Evolutionary conservation across 1,140 invertebrate genomes (phyloP), one percentile per base, ranked within the genome.

Genomic region (Neodiprion pinetum): DNA sequence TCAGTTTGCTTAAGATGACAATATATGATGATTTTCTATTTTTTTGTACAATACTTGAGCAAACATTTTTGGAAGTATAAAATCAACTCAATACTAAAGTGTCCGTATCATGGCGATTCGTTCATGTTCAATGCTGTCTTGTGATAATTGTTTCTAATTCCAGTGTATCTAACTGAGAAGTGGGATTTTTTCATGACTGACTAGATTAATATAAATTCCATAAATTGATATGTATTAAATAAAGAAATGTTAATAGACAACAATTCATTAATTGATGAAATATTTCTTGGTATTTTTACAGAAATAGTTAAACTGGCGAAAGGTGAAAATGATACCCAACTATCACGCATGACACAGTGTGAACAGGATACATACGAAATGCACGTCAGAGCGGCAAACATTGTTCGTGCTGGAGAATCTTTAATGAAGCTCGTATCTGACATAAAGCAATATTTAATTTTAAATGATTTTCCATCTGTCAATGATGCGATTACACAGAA

Each of bases 321-420:
- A 89, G 94, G 96, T n/a, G 97, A 98, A 84, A 95, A 94, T 86
- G 96, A 98, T 80, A 94, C 94, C 14, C 96, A 98, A 87, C 88
- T 98, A 70, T 94, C 93, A 47, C 91, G 95, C 84, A 93, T 95
- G 89, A 96, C 96, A 1, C 96, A 98, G 84, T 95, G 95, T 84
- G 97, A 98, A 87, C 96, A 98, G 83, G 96, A 98, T 79, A 96
- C 96, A 68, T 98, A 96, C 88, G 97, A 99, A 90, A 98, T 99
- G 96, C 95, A 98, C 89, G 97, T 99, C 0, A 90, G 97, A 84
- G 95, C 96, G 50, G 95, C 96, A 4, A 98, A 98, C 86, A 98
- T 99, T 83, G 96, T 98, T 0, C 89, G 97, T 82, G 97, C 97
- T 76, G 97, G 96, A 1, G 97, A 99, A 90, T 98, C 96, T 0